Conservation (phyloP, 1,140 invertebrate genomes). For the Drosophila obscura region DNA sequence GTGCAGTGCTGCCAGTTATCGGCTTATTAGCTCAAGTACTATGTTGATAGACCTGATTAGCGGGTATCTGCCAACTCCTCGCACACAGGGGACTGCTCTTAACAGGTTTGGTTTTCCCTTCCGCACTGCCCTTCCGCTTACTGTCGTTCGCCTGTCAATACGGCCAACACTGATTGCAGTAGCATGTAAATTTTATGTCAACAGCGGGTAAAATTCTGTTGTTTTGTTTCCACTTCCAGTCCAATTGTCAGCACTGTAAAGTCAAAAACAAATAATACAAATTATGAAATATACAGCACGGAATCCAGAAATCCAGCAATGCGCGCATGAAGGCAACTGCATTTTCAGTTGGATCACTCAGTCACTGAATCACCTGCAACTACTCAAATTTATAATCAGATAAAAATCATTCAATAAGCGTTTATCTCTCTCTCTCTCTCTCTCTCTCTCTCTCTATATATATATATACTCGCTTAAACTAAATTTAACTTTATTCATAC, state of each 20-base stretch:
- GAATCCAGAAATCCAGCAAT: slow-evolving; percentile 13
- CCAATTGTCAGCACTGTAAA: slow-evolving; percentile 40
- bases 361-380: not conserved
- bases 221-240: slow-evolving; percentile 46
- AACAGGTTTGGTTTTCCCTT: slow-evolving; percentile 10
- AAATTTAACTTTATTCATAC: no score
- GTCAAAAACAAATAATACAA: slow-evolving; percentile 57
- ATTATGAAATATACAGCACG: slow-evolving; percentile 50
- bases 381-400: no score
- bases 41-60: slow-evolving; percentile 65
- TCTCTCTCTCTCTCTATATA: no score
- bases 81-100: slow-evolving; percentile 22
- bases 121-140: not conserved
- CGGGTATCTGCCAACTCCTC: slow-evolving; percentile 36
- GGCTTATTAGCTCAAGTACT: slow-evolving; percentile 51
- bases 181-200: slow-evolving; percentile 59
- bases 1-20: slow-evolving; percentile 5
- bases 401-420: no score
- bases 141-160: slow-evolving; percentile 16
- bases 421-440: no score
- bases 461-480: no score
- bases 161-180: slow-evolving; percentile 38
- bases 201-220: slow-evolving; percentile 25
- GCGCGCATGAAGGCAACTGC: not conserved
- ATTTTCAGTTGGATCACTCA: not conserved